Evolutionary conservation across 2,888 invertebrate species (phyloP), one percentile per base, ranked within the genome.

Genomic region (Eupithecia pulchellata): DNA sequence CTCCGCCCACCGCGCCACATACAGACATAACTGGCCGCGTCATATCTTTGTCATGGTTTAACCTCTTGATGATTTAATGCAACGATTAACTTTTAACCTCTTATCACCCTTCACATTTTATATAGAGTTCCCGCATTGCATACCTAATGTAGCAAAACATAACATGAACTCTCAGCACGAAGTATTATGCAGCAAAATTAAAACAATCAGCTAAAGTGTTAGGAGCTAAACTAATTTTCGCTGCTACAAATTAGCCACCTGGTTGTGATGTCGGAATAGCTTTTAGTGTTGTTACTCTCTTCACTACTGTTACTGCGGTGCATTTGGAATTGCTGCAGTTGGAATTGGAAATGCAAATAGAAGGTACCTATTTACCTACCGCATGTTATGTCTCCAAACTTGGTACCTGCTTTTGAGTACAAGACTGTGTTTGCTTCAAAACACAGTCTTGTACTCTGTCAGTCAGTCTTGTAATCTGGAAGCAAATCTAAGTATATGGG

Each of bases 261-360:
- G 67, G 72, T 73, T 60, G 29, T 60, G n/a, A 60, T 60, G 58
- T 60, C 58, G 69, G 69, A 67, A 69, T 61, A 66, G 65, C 69
- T 64, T 69, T 66, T 69, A 34, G 55, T 67, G 69, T 67, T 67
- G 72, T 73, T 67, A 67, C 64, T 69, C 69, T 69, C 61, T 58
- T 66, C 52, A 32, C 30, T 9, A 30, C 32, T 30, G 30, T 32
- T 60, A 60, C n/a, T 60, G 58, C 58, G 32, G 58, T 58, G 32
- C n/a, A 58, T 30, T 58, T 27, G n/a, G 30, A 60, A 57, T 64
- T 64, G 71, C 52, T 64, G 52, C 47, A 42, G 71, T 66, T n/a
- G 55, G 55, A 71, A 72, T 69, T 69, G 72, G 69, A 72, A 69
- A 72, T 72, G 72, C 66, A 66, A 72, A 72, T 72, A 8, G 52